Base-by-base conservation (phyloP, 2,888 invertebrate genomes). In the Cyaniris semiargus region DNA sequence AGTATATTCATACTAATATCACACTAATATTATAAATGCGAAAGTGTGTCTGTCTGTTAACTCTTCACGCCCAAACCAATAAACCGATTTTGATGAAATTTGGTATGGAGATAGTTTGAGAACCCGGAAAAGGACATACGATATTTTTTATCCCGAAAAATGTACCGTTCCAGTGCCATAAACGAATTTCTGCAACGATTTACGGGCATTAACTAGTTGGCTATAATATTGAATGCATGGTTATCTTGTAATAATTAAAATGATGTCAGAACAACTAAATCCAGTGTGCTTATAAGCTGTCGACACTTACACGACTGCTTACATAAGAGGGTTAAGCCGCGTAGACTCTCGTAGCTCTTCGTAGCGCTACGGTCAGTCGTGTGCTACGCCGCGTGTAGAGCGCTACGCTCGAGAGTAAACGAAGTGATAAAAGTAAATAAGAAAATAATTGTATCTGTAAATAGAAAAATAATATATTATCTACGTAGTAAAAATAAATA, bases 341-440 rank as follows among this genome's bases (percentile, higher is more conserved):
- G 80, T 79, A 79, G 76, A 76, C 56, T 53, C 77, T 78, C 71
- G 76, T 79, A 81, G 81, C 82, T 81, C 27, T 66, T 27, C 66
- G 66, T 27, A 66, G 66, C 66, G 83, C 82, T 82, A 84, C 84
- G 85, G 86, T 83, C 90, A 92, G 92, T 92, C 87, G 89, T 86
- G 86, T 82, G 86, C 85, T 81, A 87, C 84, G 85, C 84, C 85
- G 86, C 89, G 82, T 81, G 79, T 85, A 81, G 86, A 82, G 84
- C 86, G 89, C 82, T 81, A 56, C 48, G 56, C 27, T 27, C 21
- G 48, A 53, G 6, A 74, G 18, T 48, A 48, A 21, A 48, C 6
- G 3, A 21, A 71, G 71, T 71, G 71, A 60, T 23, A 13, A 60
- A 23, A 71, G 38, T 71, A 38, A 71, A 71, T 71, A 71, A 38